These are phyloP conservation scores for Stenotaenia linearis DNA, from an alignment of 2,888 invertebrate genomes.

Conservation along the genomic window DNA sequence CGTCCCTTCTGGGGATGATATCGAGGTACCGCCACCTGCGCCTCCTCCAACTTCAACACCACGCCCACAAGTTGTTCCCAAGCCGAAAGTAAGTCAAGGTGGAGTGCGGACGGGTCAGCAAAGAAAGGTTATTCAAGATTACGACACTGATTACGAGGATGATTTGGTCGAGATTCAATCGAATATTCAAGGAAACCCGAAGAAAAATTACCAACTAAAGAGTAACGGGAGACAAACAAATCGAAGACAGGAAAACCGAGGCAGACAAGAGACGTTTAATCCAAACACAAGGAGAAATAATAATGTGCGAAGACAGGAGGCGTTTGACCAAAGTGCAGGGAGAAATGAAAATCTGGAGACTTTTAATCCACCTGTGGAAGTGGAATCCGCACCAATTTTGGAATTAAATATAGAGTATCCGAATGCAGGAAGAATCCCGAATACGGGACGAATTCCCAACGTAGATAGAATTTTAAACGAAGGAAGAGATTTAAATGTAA, in stretches of 20 bases:
- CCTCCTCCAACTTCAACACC: conserved; percentile 34
- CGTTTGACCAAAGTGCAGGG: too few relatives aligned
- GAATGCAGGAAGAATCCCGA: background rate
- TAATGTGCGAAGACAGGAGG: too few relatives aligned
- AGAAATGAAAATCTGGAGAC: too few relatives aligned
- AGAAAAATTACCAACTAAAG: background rate
- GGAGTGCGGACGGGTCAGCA: background rate
- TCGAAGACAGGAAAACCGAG: too few relatives aligned
- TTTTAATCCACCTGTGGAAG: background rate
- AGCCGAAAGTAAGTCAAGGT: background rate
- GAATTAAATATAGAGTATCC: background rate
- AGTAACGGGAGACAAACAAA: too few relatives aligned
- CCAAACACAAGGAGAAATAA: too few relatives aligned
- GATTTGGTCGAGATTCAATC: background rate
- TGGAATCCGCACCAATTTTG: background rate
- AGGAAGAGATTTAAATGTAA: background rate
- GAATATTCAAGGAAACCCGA: background rate
- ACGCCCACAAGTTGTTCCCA: background rate
- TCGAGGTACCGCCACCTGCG: conserved; percentile 36
- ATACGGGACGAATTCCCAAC: background rate
- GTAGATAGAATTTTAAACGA: background rate
- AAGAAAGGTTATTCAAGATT: background rate
- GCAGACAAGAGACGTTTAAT: too few relatives aligned
- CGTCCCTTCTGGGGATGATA: conserved; percentile 40
- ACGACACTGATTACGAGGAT: background rate